These are phyloP conservation scores for Notodonta ziczac DNA, from an alignment of 2,888 invertebrate species.

Conservation along the genomic window DNA sequence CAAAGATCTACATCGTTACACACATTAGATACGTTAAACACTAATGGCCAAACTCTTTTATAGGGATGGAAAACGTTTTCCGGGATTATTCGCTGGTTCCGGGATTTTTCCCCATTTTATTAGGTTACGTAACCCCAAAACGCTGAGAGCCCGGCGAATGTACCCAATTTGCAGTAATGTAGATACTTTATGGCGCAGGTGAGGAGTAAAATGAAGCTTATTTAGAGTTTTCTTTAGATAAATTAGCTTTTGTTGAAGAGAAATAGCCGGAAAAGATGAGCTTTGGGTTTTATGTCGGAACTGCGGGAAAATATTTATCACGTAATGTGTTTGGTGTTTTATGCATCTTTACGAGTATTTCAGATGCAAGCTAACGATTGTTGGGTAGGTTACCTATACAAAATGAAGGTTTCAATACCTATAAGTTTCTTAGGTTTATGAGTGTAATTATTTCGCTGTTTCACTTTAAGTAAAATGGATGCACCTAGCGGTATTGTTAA, in stretches of 20 bases:
- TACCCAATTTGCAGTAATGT: constrained; percentile 67
- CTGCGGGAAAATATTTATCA: neutral
- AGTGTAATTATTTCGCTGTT: too few species aligned
- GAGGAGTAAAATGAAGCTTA: constrained; percentile 45
- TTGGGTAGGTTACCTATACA: too few species aligned
- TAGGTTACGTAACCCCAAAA: constrained; percentile 52
- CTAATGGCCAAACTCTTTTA: constrained; percentile 32
- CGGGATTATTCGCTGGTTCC: constrained; percentile 47
- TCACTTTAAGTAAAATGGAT: too few species aligned
- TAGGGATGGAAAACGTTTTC: constrained; percentile 35
- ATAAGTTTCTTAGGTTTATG: too few species aligned
- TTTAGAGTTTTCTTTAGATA: constrained; percentile 38
- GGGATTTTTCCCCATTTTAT: constrained; percentile 57
- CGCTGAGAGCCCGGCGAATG: constrained; percentile 38
- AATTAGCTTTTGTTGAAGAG: constrained; percentile 32
- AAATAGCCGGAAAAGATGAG: constrained; percentile 22
- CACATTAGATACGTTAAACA: constrained; percentile 18
- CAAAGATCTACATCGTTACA: neutral
- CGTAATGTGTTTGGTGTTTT: neutral
- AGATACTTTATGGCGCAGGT: constrained; percentile 53
- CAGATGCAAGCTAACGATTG: too few species aligned
- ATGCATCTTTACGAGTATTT: too few species aligned
- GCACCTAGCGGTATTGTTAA: too few species aligned
- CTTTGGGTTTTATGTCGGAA: constrained; percentile 5
- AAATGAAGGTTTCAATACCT: too few species aligned